Evolutionary conservation across 2,888 invertebrate genomes (phyloP), one percentile per base, ranked within the genome.

Genomic region (Megaustenia siamemsis): DNA sequence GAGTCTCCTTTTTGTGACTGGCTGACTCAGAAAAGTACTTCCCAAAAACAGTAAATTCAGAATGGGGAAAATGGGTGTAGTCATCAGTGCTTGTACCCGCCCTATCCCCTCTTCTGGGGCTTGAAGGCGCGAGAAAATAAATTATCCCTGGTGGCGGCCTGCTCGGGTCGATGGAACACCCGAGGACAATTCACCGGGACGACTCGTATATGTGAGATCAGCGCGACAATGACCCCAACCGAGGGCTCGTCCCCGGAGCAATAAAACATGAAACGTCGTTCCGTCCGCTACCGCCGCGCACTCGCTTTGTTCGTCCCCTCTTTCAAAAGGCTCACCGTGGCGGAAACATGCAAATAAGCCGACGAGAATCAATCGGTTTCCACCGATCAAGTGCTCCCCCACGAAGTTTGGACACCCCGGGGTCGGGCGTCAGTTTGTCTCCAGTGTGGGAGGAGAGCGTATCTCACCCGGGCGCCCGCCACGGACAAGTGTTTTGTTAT

Each of bases 311-410:
- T 49, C 63, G 53, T 32, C 77, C 21, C n/a, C 28, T 32, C n/a
- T 71, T 71, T 77, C 77, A 83, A 49, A 83, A 68, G 68, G n/a
- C 28, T n/a, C 77, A 77, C 18, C 66, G 28, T 35, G 32, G 77
- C 83, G 69, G 77, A 77, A 76, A 83, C 83, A 83, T 53, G 56
- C 76, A 83, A 76, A 83, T 77, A 77, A 66, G 69, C 38, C 53
- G 38, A 32, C 77, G 68, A 6, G 68, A 38, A 38, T 77, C 77
- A 83, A 69, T 77, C n/a, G 38, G 10, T n/a, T 40, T 4, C 24
- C 43, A 28, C 49, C 32, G 56, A 18, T 53, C 45, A 40, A 32
- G 43, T 5, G 56, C n/a, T n/a, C 56, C 82, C 82, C 60, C 73
- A 63, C 56, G 15, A 28, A 38, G 56, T 38, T 8, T 38, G 12